Percentiles rank a stretch among this genome's conserved stretches.
phyloP scores from a whole-genome alignment of 1,140 invertebrate genomes.

The Drepana arcuata region DNA sequence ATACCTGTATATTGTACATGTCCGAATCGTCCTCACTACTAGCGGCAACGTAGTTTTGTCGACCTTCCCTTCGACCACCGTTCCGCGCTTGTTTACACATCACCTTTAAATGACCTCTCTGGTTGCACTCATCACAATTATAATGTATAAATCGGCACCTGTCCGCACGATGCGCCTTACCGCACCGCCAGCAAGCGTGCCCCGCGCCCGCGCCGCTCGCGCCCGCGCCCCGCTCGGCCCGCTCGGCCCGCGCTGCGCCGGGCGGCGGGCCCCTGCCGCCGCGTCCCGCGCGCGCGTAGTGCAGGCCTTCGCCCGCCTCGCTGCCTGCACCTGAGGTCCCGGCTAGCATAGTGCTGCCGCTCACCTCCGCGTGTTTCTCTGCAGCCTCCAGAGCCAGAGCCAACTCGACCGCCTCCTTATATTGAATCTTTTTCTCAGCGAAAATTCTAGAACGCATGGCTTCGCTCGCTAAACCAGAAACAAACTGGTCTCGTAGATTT shows the following conservation, averaged over 20 bases:
- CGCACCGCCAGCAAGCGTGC: neutral
- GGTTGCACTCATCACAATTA: neutral
- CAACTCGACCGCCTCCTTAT: slow-evolving; percentile 8
- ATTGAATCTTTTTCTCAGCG: slow-evolving; percentile 3
- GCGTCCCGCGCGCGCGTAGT: neutral
- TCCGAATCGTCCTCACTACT: too few relatives aligned
- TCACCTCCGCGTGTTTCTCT: slow-evolving; percentile 6
- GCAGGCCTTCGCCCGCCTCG: slow-evolving; percentile 4
- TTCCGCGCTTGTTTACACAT: too few relatives aligned
- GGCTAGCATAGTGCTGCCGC: too few relatives aligned
- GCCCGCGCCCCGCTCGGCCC: neutral
- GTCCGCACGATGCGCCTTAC: neutral
- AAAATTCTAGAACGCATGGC: slow-evolving; percentile 11
- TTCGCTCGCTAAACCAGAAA: slow-evolving; percentile 10
- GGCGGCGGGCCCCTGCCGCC: neutral
- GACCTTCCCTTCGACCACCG: too few relatives aligned
- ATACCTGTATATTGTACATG: neutral
- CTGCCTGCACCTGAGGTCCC: slow-evolving; percentile 7
- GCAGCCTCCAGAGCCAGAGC: slow-evolving; percentile 10
- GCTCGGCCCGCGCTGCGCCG: neutral
- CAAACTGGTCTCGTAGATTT: slow-evolving; percentile 15
- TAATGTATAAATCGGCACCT: neutral
- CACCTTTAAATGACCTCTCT: neutral
- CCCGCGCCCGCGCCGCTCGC: neutral
- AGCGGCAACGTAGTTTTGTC: too few relatives aligned